These are phyloP conservation scores for Sacculina carcini DNA, from an alignment of 2,888 invertebrate species.

Conservation along the genomic window DNA sequence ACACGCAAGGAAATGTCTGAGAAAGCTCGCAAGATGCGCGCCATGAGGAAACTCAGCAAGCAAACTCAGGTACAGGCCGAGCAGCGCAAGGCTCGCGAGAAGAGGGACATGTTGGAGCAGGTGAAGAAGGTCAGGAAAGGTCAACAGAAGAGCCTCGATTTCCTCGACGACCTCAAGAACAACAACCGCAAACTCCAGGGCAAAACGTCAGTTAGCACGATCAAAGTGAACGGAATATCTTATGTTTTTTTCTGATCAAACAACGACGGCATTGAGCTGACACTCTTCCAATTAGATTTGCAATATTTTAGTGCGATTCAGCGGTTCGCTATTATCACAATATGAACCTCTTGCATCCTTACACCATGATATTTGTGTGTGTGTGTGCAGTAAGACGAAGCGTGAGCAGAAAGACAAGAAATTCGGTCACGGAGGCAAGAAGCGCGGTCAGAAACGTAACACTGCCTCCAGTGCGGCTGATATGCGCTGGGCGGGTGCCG, in stretches of 20 bases:
- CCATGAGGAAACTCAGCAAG: conserved; percentile 77
- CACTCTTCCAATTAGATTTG: too few relatives aligned
- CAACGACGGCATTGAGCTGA: too few relatives aligned
- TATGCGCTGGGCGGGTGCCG: conserved; percentile 5
- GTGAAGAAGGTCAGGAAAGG: conserved; percentile 67
- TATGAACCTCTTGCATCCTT: too few relatives aligned
- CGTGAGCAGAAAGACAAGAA: conserved; percentile 48
- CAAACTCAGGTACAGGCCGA: conserved; percentile 58
- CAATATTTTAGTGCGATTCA: too few relatives aligned
- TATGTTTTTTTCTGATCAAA: too few relatives aligned
- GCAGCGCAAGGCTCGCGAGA: conserved; percentile 61
- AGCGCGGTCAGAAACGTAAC: conserved; percentile 64
- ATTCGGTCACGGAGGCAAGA: conserved; percentile 87
- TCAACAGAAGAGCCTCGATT: conserved; percentile 8
- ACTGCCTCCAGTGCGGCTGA: conserved; percentile 49
- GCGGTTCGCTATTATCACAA: too few relatives aligned
- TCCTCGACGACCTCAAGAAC: conserved; percentile 29
- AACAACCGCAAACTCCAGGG: conserved; percentile 1
- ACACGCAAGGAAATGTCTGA: conserved; percentile 61
- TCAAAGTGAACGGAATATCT: background rate
- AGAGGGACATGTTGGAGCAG: conserved; percentile 68
- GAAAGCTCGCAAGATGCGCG: conserved; percentile 61
- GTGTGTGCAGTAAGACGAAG: too few relatives aligned
- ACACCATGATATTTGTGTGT: too few relatives aligned
- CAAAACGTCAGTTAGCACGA: background rate